Base-by-base conservation (phyloP, 2,113 vertebrate species). In the Kobus ellipsiprymnus region DNA sequence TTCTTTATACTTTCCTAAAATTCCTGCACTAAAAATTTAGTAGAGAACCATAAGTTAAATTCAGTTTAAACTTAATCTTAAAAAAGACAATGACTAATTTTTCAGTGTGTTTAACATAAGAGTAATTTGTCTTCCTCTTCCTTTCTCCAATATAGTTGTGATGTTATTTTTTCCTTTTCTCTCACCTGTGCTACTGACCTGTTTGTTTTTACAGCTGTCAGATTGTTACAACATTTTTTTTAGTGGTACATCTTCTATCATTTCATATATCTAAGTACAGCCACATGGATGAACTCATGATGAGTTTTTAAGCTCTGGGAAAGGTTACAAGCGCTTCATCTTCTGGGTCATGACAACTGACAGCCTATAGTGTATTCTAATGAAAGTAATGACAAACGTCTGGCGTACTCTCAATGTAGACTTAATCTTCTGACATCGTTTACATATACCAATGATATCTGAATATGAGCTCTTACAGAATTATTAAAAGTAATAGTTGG, bases 281-380 rank as follows among this genome's bases (percentile, higher is more conserved):
- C 62, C 64, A 59, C n/a, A 33, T 23, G 52, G 87, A 74, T 92
- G 78, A 96, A 84, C n/a, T 46, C 50, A 84, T 54, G 83, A 93
- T 87, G 87, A 95, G 95, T 96, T 93, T 86, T 95, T 71, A 97
- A 93, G 91, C 21, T 84, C 84, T 67, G 60, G 10, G 30, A 92
- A 93, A 97, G 55, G 71, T 90, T 87, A 64, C 1, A 12, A 84
- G 40, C 44, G 71, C 80, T 30, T 88, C n/a, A 44, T 44, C 87
- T 91, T 93, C 95, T 92, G 52, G 90, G 74, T 91, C 92, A 84
- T 86, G 77, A 91, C 83, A 96, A 90, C 15, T 90, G 94, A 96
- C 90, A 87, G 71, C 44, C 59, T 52, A 29, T 55, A 40, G 48
- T 80, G 57, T 46, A 91, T 52, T 85, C 57, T 93, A 90, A 87